Conservation (phyloP, 2,797 vertebrate genomes). For the Megalops cyprinoides region DNA sequence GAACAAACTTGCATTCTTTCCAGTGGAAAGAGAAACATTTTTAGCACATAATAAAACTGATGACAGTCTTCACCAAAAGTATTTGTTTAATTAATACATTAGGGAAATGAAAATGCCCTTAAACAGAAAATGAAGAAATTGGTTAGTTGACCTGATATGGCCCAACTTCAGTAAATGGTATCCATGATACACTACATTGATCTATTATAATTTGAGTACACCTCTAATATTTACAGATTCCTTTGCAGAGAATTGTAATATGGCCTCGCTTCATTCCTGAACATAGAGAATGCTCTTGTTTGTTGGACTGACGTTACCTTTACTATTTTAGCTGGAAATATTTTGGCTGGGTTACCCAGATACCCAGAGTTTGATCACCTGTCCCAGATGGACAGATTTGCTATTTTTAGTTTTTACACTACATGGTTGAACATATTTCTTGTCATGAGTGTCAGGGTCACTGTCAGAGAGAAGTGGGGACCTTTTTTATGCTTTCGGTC, state of each 20-base stretch:
- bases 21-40: not conserved
- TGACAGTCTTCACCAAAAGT: not conserved
- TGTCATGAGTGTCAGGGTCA: not conserved
- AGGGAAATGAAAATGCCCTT: not conserved
- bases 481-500: not conserved
- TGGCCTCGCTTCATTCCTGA: not conserved
- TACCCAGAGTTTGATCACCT: not conserved
- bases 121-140: too few relatives aligned
- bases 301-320: not conserved
- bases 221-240: too few relatives aligned
- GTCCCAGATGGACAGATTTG: not conserved
- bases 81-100: not conserved
- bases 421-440: not conserved
- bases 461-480: not conserved
- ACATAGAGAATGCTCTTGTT: not conserved
- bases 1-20: too few relatives aligned
- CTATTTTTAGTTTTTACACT: not conserved
- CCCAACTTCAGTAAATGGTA: too few relatives aligned
- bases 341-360: not conserved
- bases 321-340: not conserved
- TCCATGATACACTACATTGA: too few relatives aligned
- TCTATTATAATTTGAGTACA: too few relatives aligned
- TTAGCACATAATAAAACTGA: not conserved
- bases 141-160: too few relatives aligned
- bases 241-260: too few relatives aligned